phyloP scores from a whole-genome alignment of 2,888 invertebrate genomes.

The Blera fallax region DNA sequence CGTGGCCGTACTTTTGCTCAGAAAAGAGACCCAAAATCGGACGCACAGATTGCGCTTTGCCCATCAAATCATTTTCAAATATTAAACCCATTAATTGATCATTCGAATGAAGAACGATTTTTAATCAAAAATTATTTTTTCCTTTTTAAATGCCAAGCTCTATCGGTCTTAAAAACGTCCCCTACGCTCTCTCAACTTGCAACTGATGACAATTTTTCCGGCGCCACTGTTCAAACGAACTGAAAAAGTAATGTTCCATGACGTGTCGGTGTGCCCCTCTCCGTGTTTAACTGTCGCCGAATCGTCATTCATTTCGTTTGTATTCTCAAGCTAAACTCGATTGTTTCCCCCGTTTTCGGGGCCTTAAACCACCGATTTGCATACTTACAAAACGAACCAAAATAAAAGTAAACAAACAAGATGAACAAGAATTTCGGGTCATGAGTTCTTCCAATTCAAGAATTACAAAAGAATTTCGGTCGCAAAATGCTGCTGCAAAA shows the following conservation, averaged over 20 bases:
- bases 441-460: constrained; percentile 16
- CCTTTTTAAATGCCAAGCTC: no score
- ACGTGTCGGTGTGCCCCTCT: constrained; percentile 7
- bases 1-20: no score
- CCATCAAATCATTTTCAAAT: no score
- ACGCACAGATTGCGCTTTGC: no score
- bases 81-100: no score
- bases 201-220: neutral
- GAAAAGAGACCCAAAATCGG: no score
- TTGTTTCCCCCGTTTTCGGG: constrained; percentile 9
- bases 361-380: constrained; percentile 43
- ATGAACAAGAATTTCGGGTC: constrained; percentile 71
- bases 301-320: constrained; percentile 25
- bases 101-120: no score
- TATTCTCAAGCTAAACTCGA: neutral
- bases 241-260: constrained; percentile 61
- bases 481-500: constrained; percentile 23
- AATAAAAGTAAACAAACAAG: constrained; percentile 49
- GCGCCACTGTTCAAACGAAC: constrained; percentile 25
- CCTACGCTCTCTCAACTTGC: no score
- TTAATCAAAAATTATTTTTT: no score
- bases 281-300: constrained; percentile 5
- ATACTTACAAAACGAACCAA: constrained; percentile 25
- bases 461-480: constrained; percentile 64
- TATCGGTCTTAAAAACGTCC: no score